Percentiles rank a stretch among this genome's conserved stretches.
These are phyloP conservation scores for Elegia similella DNA, from an alignment of 2,888 invertebrate species.

Conservation along the genomic window DNA sequence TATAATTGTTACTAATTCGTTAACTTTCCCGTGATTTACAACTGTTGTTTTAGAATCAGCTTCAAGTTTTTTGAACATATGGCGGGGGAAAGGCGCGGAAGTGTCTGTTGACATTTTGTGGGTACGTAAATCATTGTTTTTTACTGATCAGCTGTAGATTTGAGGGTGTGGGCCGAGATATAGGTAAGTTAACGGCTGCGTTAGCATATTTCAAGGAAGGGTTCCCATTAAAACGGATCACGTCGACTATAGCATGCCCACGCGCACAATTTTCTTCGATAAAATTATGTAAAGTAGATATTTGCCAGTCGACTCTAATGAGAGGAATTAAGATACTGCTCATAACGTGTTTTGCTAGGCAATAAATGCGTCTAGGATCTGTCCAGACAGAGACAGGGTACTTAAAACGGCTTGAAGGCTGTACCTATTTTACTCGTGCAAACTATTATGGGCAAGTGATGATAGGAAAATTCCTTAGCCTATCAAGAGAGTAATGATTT, in stretches of 20 bases:
- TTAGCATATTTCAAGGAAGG: slow-evolving; percentile 66
- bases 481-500: neutral
- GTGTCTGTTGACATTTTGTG: slow-evolving; percentile 55
- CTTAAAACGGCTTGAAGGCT: slow-evolving; percentile 6
- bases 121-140: slow-evolving; percentile 48
- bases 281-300: slow-evolving; percentile 74
- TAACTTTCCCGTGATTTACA: slow-evolving; percentile 76
- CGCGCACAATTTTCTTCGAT: slow-evolving; percentile 72
- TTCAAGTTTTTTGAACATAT: slow-evolving; percentile 43
- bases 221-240: slow-evolving; percentile 61
- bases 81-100: slow-evolving; percentile 40
- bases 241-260: slow-evolving; percentile 55
- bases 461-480: neutral
- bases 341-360: slow-evolving; percentile 59
- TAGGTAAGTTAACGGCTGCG: slow-evolving; percentile 36
- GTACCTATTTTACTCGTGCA: neutral
- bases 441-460: neutral
- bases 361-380: slow-evolving; percentile 59
- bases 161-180: slow-evolving; percentile 24
- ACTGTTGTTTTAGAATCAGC: slow-evolving; percentile 64
- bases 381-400: slow-evolving; percentile 48
- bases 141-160: slow-evolving; percentile 18
- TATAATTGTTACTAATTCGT: slow-evolving; percentile 80
- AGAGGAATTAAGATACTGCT: slow-evolving; percentile 69
- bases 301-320: slow-evolving; percentile 65